Conservation (phyloP, 2,888 invertebrate genomes). For the Sinodicranocentrus sp. region DNA sequence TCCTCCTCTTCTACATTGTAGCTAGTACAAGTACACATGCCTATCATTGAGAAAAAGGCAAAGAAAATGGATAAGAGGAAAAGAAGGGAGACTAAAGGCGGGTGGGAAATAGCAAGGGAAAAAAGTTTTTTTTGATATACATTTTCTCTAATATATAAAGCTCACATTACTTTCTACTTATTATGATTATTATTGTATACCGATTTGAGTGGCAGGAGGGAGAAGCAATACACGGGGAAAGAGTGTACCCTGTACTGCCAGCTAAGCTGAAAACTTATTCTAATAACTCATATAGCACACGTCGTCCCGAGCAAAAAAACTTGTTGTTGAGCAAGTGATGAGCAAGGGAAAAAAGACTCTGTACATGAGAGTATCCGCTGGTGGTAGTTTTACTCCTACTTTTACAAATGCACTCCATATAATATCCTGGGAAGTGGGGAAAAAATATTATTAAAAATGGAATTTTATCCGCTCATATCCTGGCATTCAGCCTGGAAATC, state of each 20-base stretch:
- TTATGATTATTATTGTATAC: conserved; percentile 39
- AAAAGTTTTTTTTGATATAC: conserved; percentile 7
- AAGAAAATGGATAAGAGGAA: not conserved
- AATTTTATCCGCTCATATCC: conserved; percentile 4
- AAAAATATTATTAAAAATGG: conserved; percentile 19
- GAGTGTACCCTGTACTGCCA: not conserved
- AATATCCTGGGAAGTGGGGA: no score
- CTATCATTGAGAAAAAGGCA: conserved; percentile 32
- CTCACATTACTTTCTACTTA: conserved; percentile 36
- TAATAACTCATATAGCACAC: conserved; percentile 9
- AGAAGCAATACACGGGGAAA: conserved; percentile 5
- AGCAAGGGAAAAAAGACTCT: not conserved
- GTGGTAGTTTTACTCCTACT: no score
- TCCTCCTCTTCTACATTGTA: conserved; percentile 23
- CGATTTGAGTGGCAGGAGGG: conserved; percentile 22
- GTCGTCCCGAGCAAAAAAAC: not conserved
- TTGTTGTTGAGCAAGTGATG: not conserved
- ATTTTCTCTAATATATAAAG: conserved; percentile 8
- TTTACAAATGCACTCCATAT: no score
- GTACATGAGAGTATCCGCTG: not conserved
- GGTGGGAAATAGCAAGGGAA: not conserved
- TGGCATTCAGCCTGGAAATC: not conserved
- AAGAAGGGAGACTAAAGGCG: no score
- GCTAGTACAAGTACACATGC: conserved; percentile 20
- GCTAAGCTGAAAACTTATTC: not conserved